Evolutionary conservation across 2,797 vertebrate species (phyloP).

Genomic region (Eutrigla gurnardus): DNA sequence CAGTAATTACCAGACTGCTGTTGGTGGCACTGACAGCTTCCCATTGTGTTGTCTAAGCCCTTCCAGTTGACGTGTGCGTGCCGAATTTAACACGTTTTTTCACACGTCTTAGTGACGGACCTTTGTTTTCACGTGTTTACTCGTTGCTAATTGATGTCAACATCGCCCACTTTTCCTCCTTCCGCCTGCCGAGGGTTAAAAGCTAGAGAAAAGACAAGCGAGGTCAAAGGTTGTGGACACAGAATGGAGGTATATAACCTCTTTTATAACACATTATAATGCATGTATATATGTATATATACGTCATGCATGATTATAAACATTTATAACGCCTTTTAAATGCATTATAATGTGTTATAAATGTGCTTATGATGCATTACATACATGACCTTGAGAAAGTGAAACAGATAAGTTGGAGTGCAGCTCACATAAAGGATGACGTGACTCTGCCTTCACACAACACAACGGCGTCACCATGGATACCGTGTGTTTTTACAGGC

Average conservation of each 20-base stretch:
- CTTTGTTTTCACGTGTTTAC: constrained; percentile 79
- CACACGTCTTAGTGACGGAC: constrained; percentile 65
- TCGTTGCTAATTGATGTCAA: constrained; percentile 80
- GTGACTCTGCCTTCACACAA: constrained; percentile 22
- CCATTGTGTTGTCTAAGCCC: constrained; percentile 59
- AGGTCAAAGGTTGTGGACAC: background rate
- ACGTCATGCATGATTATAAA: too few relatives aligned
- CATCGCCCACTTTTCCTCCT: constrained; percentile 37
- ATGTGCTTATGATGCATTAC: too few relatives aligned
- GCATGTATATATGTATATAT: too few relatives aligned
- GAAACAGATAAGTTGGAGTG: background rate
- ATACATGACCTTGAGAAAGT: too few relatives aligned
- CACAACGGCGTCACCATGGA: constrained; percentile 25
- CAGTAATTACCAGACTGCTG: constrained; percentile 60
- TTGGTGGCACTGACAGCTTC: constrained; percentile 66
- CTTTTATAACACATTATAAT: too few relatives aligned
- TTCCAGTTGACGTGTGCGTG: constrained; percentile 55
- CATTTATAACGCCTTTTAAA: too few relatives aligned
- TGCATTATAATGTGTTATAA: too few relatives aligned
- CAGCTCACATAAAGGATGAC: constrained; percentile 5
- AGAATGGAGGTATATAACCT: background rate
- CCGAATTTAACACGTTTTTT: constrained; percentile 74
- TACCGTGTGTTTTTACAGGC: constrained; percentile 50
- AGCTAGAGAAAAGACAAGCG: background rate
- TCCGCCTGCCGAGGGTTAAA: background rate